Conservation (phyloP, 2,888 invertebrate species). For the Napeogenes inachia region DNA sequence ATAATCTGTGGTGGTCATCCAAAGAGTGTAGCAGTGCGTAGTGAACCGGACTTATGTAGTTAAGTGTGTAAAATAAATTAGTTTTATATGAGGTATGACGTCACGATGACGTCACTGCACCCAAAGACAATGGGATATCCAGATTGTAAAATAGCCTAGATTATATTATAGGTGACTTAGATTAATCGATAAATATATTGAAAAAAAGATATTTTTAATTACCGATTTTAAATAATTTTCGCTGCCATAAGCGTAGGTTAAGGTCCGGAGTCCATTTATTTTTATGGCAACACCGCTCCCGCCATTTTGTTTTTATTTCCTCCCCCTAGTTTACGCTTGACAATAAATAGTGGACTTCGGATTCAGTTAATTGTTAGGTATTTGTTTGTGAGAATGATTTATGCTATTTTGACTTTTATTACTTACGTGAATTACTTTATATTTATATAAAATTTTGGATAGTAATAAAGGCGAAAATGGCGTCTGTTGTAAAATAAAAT, state of each 20-base stretch:
- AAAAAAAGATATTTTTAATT: conserved; percentile 72
- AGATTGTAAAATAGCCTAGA: conserved; percentile 65
- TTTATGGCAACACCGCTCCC: conserved; percentile 36
- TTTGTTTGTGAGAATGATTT: conserved; percentile 12
- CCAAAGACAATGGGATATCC: conserved; percentile 34
- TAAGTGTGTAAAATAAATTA: conserved; percentile 38
- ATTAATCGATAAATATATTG: conserved; percentile 51
- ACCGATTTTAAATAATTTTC: conserved; percentile 44
- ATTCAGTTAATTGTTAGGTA: conserved; percentile 14
- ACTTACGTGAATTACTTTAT: conserved; percentile 2
- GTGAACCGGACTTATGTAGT: conserved; percentile 48
- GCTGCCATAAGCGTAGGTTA: conserved; percentile 65
- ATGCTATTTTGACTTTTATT: conserved; percentile 11
- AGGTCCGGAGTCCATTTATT: conserved; percentile 49
- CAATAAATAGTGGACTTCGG: conserved; percentile 35
- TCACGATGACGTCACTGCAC: conserved; percentile 19
- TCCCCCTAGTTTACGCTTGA: conserved; percentile 30
- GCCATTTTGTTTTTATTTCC: conserved; percentile 24
- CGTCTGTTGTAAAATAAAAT: conserved; percentile 14
- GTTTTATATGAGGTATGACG: conserved; percentile 38
- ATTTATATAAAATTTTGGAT: background rate
- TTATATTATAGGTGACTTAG: conserved; percentile 51
- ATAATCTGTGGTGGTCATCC: conserved; percentile 24
- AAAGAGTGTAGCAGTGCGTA: conserved; percentile 53
- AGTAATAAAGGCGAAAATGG: conserved; percentile 15